Conservation (phyloP, 2,797 vertebrate species). For the Rhadinocentrus ornatus region DNA sequence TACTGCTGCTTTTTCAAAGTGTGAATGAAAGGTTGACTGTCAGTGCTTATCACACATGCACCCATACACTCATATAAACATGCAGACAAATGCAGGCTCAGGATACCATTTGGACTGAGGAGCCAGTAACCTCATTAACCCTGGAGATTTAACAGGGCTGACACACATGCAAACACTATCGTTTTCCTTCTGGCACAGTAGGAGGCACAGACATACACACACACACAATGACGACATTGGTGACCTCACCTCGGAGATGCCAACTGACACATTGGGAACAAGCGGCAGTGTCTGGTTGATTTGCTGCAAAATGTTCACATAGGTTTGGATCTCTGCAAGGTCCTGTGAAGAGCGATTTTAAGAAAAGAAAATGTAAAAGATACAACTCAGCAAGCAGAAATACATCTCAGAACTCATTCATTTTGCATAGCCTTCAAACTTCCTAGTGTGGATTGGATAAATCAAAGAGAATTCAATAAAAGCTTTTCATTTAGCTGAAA, state of each 20-base stretch:
- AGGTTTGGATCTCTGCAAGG: conserved; percentile 95
- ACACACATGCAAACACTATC: conserved; percentile 59
- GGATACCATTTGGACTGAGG: conserved; percentile 21
- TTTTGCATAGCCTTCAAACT: conserved; percentile 1
- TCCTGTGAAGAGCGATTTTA: conserved; percentile 81
- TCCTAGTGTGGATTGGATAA: neutral
- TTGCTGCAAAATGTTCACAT: conserved; percentile 92
- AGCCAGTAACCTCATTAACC: conserved; percentile 54
- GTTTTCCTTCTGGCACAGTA: conserved; percentile 28
- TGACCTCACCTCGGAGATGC: conserved; percentile 87
- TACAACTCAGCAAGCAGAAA: conserved; percentile 9
- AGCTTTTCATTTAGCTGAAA: conserved; percentile 34
- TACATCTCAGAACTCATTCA: neutral
- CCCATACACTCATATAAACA: conserved; percentile 1
- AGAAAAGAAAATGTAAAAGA: conserved; percentile 3
- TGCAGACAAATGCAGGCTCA: conserved; percentile 23
- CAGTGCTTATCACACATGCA: conserved; percentile 2
- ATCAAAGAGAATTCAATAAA: conserved; percentile 8
- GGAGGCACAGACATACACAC: conserved; percentile 12
- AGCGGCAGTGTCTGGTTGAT: conserved; percentile 90
- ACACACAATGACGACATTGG: conserved; percentile 48
- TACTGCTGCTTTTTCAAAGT: conserved; percentile 20
- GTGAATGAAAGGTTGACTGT: conserved; percentile 15
- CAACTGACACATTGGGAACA: conserved; percentile 78
- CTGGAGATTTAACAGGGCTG: conserved; percentile 40